These are phyloP conservation scores for Tetramorium parvispinum DNA, from an alignment of 1,140 invertebrate genomes.

Conservation along the genomic window DNA sequence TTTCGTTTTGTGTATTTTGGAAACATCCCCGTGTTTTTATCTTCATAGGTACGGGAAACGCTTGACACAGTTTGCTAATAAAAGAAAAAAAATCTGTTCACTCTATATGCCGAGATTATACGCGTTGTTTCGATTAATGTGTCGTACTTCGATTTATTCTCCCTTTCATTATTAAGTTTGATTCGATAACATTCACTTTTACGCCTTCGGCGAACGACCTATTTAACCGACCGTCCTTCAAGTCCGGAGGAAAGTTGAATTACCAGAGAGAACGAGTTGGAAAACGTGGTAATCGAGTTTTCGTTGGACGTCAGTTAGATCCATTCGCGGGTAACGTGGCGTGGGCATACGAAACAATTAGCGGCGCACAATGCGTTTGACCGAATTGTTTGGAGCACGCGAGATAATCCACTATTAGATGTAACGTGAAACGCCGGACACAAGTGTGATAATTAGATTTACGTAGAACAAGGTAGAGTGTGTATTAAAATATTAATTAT, in stretches of 20 bases:
- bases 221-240: slow-evolving; percentile 65
- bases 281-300: slow-evolving; percentile 73
- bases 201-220: slow-evolving; percentile 33
- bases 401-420: slow-evolving; percentile 35
- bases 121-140: not conserved
- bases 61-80: not conserved
- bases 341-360: slow-evolving; percentile 54
- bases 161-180: slow-evolving; percentile 59
- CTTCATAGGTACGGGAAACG: not conserved
- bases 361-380: slow-evolving; percentile 21
- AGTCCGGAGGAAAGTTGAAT: slow-evolving; percentile 73
- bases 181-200: slow-evolving; percentile 65
- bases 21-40: not conserved
- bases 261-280: slow-evolving; percentile 68
- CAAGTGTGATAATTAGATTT: slow-evolving; percentile 22
- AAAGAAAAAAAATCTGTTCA: slow-evolving; percentile 5
- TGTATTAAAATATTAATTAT: slow-evolving; percentile 5
- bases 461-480: not conserved
- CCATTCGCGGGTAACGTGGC: slow-evolving; percentile 18
- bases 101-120: slow-evolving; percentile 9
- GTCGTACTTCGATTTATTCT: slow-evolving; percentile 5
- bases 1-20: not conserved
- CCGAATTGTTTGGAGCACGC: slow-evolving; percentile 47
- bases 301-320: slow-evolving; percentile 54
- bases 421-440: slow-evolving; percentile 4